Evolutionary conservation across 2,797 vertebrate species (phyloP).

Genomic region (Gambusia yucatana): DNA sequence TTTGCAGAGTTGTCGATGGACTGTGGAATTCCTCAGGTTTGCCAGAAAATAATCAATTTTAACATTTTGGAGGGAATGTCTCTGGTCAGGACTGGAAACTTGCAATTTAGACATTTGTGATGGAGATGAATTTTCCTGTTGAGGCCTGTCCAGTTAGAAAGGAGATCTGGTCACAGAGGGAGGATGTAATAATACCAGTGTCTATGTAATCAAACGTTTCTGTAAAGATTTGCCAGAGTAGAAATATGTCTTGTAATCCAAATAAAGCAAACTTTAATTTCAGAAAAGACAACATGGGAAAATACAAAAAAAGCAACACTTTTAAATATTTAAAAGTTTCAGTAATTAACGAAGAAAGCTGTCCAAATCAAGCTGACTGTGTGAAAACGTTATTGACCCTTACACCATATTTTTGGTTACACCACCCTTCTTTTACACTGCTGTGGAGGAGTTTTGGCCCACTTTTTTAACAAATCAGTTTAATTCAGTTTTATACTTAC

Average conservation of each 20-base stretch:
- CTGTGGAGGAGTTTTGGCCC: no score
- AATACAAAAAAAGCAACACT: background rate
- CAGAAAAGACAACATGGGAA: background rate
- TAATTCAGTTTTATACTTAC: no score
- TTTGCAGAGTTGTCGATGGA: slow-evolving; percentile 13
- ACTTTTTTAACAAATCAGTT: no score
- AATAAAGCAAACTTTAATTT: background rate
- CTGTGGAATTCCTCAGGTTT: slow-evolving; percentile 50
- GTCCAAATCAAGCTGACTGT: background rate
- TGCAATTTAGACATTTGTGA: slow-evolving; percentile 44
- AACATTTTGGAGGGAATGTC: slow-evolving; percentile 32
- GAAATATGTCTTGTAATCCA: background rate
- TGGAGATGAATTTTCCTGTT: slow-evolving; percentile 48
- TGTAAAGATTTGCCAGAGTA: background rate
- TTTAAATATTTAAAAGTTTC: background rate
- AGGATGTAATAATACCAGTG: background rate
- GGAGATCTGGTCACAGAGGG: slow-evolving; percentile 37
- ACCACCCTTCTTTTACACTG: no score
- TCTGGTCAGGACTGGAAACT: slow-evolving; percentile 47
- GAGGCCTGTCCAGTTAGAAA: slow-evolving; percentile 33
- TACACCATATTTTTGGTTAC: background rate
- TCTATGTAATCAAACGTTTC: background rate
- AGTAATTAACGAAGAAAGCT: background rate
- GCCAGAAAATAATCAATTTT: slow-evolving; percentile 45
- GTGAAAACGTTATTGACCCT: background rate